Percentiles rank a stretch among this genome's conserved stretches.
These are phyloP conservation scores for Helobdella robusta DNA, from an alignment of 2,888 invertebrate species.

Conservation along the genomic window DNA sequence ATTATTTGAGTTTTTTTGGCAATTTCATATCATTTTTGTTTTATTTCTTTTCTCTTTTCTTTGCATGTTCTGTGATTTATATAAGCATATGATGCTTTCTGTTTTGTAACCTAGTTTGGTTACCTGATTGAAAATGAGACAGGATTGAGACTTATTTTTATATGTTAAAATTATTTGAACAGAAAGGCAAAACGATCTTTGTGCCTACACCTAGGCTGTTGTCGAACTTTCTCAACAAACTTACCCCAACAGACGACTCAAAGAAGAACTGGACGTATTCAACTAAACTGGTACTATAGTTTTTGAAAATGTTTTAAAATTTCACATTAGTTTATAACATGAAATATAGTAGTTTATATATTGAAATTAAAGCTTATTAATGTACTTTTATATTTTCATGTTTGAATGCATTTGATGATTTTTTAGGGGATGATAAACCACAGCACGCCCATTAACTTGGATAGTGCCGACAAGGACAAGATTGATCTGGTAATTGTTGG, in stretches of 20 bases:
- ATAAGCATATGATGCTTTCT: no score
- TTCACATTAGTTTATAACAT: neutral
- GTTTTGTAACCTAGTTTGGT: no score
- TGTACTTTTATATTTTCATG: neutral
- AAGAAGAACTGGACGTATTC: constrained; percentile 55
- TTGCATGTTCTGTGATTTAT: no score
- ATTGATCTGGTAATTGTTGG: constrained; percentile 73
- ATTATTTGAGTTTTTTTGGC: neutral
- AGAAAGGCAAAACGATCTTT: constrained; percentile 64
- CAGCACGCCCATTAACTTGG: constrained; percentile 63
- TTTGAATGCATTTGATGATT: neutral
- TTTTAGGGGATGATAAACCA: constrained; percentile 60
- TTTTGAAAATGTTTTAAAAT: neutral
- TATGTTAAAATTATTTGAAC: constrained; percentile 45
- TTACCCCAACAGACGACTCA: constrained; percentile 60
- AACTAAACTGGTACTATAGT: constrained; percentile 41
- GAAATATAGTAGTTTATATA: neutral
- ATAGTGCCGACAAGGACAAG: constrained; percentile 59
- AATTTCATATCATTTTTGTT: no score
- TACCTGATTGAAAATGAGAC: no score
- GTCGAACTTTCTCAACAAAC: constrained; percentile 63
- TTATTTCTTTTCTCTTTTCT: no score
- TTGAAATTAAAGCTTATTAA: neutral
- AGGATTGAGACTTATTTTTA: no score
- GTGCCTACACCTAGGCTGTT: constrained; percentile 68